Conservation (phyloP, 2,113 vertebrate species). For the Megaptera novaeangliae region DNA sequence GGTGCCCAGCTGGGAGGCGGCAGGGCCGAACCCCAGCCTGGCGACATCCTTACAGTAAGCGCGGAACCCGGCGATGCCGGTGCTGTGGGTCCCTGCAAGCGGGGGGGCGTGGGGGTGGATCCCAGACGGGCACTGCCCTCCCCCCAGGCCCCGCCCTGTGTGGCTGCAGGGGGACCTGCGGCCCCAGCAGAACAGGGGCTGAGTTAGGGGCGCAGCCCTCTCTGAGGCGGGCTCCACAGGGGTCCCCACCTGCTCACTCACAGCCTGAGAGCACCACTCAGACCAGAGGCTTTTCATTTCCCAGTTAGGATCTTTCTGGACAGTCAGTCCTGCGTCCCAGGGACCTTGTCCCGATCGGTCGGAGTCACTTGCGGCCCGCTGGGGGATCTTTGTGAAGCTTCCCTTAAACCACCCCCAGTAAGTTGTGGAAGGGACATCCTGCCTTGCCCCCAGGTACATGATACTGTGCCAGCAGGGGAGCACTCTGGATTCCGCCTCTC, state of each 20-base stretch:
- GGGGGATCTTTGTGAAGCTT: neutral
- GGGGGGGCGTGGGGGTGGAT: too few species aligned
- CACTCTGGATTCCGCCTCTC: neutral
- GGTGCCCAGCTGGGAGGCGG: too few species aligned
- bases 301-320: neutral
- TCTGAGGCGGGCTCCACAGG: neutral
- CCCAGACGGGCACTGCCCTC: neutral
- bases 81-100: neutral
- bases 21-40: neutral
- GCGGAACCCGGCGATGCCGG: neutral
- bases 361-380: neutral
- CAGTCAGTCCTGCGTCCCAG: too few species aligned
- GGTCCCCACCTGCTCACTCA: neutral
- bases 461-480: neutral
- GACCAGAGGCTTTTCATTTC: neutral
- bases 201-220: too few species aligned
- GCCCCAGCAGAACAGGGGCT: neutral
- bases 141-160: neutral
- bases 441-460: neutral
- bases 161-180: neutral
- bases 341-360: neutral
- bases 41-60: neutral
- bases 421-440: neutral
- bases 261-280: neutral
- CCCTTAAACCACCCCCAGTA: neutral